A percentile compares a stretch with the other conserved stretches of the same genome.
These are phyloP conservation scores for Dyspetes luteomarginatus DNA, from an alignment of 2,888 invertebrate species.

Conservation along the genomic window DNA sequence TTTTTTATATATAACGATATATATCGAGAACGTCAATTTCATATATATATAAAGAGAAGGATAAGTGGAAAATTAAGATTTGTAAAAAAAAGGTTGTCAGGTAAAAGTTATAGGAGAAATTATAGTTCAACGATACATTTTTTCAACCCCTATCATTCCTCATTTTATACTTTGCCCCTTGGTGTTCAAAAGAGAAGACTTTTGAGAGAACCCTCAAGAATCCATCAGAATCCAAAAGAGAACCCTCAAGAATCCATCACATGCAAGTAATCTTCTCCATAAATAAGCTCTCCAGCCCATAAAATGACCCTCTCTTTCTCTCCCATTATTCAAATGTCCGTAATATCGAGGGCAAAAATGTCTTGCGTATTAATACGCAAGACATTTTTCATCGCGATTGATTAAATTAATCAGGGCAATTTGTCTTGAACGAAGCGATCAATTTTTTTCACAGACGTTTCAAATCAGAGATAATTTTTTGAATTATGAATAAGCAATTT, in stretches of 20 bases:
- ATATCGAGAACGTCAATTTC: neutral
- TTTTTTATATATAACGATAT: neutral
- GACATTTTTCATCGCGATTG: neutral
- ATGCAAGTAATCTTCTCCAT: slow-evolving; percentile 9
- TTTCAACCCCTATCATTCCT: neutral
- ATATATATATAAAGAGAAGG: neutral
- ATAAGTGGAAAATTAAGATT: slow-evolving; percentile 8
- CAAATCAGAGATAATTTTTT: too few relatives aligned
- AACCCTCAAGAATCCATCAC: too few relatives aligned
- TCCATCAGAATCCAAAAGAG: too few relatives aligned
- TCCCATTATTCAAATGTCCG: neutral
- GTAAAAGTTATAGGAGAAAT: neutral
- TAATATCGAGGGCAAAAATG: neutral
- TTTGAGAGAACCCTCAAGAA: too few relatives aligned
- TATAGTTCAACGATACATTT: neutral
- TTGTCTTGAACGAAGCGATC: too few relatives aligned
- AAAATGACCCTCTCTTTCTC: too few relatives aligned
- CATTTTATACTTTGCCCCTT: neutral
- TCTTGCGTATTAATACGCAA: slow-evolving; percentile 11
- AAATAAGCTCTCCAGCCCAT: neutral
- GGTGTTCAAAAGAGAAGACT: too few relatives aligned
- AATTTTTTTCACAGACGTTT: too few relatives aligned
- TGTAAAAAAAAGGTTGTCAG: neutral
- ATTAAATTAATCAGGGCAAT: neutral
- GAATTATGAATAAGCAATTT: too few relatives aligned